Base-by-base conservation (phyloP, 1,140 invertebrate species). In the Drosophila arawakana region DNA sequence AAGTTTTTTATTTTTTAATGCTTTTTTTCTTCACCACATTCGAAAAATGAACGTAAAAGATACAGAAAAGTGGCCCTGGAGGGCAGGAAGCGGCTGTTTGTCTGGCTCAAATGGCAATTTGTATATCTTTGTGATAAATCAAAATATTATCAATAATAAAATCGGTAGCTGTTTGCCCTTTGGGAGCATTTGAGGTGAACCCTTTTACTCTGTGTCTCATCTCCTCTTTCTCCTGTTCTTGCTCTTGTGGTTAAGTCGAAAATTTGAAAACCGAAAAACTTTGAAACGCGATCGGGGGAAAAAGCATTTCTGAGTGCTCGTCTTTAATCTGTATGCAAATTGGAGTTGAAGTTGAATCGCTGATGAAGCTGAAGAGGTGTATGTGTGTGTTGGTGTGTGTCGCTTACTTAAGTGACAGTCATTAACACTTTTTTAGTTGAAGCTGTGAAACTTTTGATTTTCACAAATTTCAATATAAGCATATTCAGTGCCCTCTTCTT, bases 121-220 rank as follows among this genome's bases (percentile, higher is more conserved):
- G 84, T 88, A 89, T 84, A 81, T 83, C 84, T 78, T 76, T 84
- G 80, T 81, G 84, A 88, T 88, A 88, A 88, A 88, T 88, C 84
- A 88, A 89, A 88, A 89, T 78, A 88, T 88, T 88, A 88, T 88
- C 84, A 88, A 88, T 88, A 88, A 88, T 78, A 83, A 88, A 89
- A 88, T 88, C 84, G 84, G 84, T 88, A 88, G 84, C 84, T 86
- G 84, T 88, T 88, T 88, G 84, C 84, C 84, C 88, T 76, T 88
- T 81, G 72, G 73, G 52, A 78, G 54, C 71, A 72, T 88, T 88
- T 77, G 74, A 69, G 68, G 67, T 55, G 54, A 62, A 76, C 67
- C 74, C 25, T 30, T 30, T 30, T 30, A 30, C 25, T 30, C 25
- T 30, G 2, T 30, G 6, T 30, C 25, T 30, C 25, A 2, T 30